Evolutionary conservation across 2,888 invertebrate species (phyloP), one percentile per base, ranked within the genome.

Genomic region (Ellobium chinense): DNA sequence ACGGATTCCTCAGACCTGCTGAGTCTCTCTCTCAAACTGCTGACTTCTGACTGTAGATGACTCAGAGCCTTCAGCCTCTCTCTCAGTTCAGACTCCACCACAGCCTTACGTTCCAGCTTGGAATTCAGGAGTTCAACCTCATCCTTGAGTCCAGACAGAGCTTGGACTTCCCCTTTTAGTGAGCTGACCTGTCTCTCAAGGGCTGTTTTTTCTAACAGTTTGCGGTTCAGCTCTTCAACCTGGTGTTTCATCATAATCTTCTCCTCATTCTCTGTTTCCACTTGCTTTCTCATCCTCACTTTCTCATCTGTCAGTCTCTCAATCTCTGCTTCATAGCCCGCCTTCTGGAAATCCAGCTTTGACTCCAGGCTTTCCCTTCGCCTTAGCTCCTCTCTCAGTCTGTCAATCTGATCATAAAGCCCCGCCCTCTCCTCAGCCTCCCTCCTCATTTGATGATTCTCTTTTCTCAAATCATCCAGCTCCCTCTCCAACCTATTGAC

Each of bases 401-500:
- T 31, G 18, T 60, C 54, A 63, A 54, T 37, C 34, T 36, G 36
- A 2, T 18, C 46, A 4, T 39, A 27, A 36, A 74, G 63, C 63
- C 29, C 46, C 24, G n/a, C 63, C 68, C 37, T 54, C 34, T 78
- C 70, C 36, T 70, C 69, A 60, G 65, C 1, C 36, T 14, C 63
- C 4, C 31, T 9, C 14, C n/a, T 39, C 36, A 60, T 29, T n/a
- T 37, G 27, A 31, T 60, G 37, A n/a, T 62, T 70, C 24, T 78
- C 69, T 34, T 70, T 69, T 36, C 29, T 78, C 62, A 78, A 54
- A 4, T 39, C 46, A 14, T 27, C 29, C 21, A 78, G 14, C 69
- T 62, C 69, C 12, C 27, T n/a, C 70, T 78, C 78, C 37, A 78
- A 46, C 18, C 34, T 62, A n/a, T 78, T 78, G 21, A 62, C 34